A percentile compares a stretch with the other conserved stretches of the same genome.
phyloP scores from a whole-genome alignment of 2,888 invertebrate species.

The Sphecodes monilicornis region DNA sequence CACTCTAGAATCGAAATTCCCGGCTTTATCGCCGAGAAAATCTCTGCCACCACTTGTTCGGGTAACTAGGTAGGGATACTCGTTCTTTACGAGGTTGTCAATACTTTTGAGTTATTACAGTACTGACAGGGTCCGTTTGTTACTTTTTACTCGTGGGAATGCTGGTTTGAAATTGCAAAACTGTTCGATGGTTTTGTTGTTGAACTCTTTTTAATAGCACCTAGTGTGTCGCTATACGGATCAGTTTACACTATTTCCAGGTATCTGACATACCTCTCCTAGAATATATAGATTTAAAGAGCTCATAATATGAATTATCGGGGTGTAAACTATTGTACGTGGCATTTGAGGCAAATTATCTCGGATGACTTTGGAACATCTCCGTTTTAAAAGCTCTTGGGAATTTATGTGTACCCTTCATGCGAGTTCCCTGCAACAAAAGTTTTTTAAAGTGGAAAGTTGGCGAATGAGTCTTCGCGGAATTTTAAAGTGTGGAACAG shows the following conservation, averaged over 20 bases:
- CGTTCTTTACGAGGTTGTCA: slow-evolving; percentile 28
- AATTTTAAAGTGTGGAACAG: neutral
- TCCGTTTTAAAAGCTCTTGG: neutral
- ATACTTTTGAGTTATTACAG: slow-evolving; percentile 23
- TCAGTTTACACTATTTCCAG: neutral
- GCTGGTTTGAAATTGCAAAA: slow-evolving; percentile 28
- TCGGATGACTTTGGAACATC: neutral
- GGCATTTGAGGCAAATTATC: neutral
- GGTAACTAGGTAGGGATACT: slow-evolving; percentile 50
- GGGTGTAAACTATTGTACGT: too few relatives aligned
- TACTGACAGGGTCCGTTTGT: slow-evolving; percentile 5
- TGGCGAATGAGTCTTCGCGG: neutral
- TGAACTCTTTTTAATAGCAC: neutral
- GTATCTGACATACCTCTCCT: neutral
- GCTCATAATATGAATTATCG: neutral
- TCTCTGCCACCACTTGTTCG: slow-evolving; percentile 27
- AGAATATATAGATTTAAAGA: neutral
- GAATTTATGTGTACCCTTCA: neutral
- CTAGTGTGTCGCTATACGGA: neutral
- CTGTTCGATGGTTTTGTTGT: neutral
- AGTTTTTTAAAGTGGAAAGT: slow-evolving; percentile 4
- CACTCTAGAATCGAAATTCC: neutral
- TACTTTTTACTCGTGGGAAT: slow-evolving; percentile 7
- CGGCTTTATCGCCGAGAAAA: slow-evolving; percentile 11
- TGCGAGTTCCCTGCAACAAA: neutral